Conservation (phyloP, 2,888 invertebrate genomes). For the Nymphalis urticae region DNA sequence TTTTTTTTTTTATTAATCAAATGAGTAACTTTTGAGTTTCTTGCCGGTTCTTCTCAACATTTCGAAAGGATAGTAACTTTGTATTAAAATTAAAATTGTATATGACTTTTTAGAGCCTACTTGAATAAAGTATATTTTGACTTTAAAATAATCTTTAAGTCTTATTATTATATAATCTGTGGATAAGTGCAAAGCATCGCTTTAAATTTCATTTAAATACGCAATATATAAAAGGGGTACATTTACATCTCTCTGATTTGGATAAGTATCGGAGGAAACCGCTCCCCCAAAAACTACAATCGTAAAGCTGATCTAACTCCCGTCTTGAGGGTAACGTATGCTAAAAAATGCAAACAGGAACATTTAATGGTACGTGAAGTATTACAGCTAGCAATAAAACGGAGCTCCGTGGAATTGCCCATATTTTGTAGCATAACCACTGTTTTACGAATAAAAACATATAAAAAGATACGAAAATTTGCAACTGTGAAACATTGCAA, state of each 20-base stretch:
- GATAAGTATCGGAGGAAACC: conserved; percentile 46
- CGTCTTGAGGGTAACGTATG: conserved; percentile 74
- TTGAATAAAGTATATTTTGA: no score
- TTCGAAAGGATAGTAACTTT: no score
- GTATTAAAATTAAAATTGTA: no score
- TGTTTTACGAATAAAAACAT: conserved; percentile 28
- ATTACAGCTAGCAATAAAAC: conserved; percentile 61
- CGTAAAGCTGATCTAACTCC: conserved; percentile 63
- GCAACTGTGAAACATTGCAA: not conserved
- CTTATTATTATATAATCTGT: no score
- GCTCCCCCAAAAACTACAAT: conserved; percentile 69
- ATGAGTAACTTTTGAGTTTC: no score
- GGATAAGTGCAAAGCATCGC: no score
- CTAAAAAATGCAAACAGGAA: conserved; percentile 81
- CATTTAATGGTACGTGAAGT: conserved; percentile 81
- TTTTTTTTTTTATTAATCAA: no score
- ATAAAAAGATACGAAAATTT: not conserved
- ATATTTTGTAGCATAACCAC: conserved; percentile 59
- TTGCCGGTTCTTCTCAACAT: no score
- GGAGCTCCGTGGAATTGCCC: conserved; percentile 68
- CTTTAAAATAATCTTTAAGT: no score
- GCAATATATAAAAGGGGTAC: conserved; percentile 44
- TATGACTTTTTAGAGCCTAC: no score
- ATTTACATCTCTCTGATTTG: conserved; percentile 43
- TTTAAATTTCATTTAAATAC: conserved; percentile 21